Conservation (phyloP, 1,140 invertebrate species). For the Caerostris darwini region DNA sequence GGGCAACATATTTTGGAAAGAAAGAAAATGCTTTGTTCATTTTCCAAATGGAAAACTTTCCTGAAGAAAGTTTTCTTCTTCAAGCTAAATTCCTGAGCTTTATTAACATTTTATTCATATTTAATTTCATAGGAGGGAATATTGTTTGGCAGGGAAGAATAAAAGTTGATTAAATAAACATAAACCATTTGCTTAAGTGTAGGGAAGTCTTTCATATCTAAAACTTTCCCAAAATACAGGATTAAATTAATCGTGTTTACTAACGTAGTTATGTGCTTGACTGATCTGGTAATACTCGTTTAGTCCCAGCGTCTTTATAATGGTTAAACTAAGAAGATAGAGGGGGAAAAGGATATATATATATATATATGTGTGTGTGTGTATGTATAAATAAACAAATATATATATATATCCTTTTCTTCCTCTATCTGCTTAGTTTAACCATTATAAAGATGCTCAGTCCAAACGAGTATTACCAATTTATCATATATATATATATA, state of each 20-base stretch:
- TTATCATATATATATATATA: no score
- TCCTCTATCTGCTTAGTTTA: no score
- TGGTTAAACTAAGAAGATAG: no score
- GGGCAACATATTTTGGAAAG: background rate
- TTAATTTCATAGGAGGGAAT: conserved; percentile 24
- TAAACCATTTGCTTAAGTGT: conserved; percentile 26
- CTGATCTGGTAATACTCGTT: background rate
- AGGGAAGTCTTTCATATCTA: background rate
- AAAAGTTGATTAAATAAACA: conserved; percentile 20
- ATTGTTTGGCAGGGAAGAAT: background rate
- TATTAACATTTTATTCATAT: conserved; percentile 37
- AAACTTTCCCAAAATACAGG: background rate
- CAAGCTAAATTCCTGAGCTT: background rate
- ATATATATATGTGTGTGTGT: no score
- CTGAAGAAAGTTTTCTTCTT: conserved; percentile 17
- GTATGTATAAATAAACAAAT: no score
- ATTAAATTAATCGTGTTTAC: conserved; percentile 11
- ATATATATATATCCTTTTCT: no score
- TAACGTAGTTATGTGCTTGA: background rate
- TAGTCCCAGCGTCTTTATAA: no score
- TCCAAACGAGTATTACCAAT: no score
- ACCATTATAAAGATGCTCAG: no score
- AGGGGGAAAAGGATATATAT: no score
- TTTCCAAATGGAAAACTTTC: conserved; percentile 35
- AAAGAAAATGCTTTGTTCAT: conserved; percentile 26